Evolutionary conservation across 2,888 invertebrate genomes (phyloP), one percentile per base, ranked within the genome.

Genomic region (Gryllus longicercus): DNA sequence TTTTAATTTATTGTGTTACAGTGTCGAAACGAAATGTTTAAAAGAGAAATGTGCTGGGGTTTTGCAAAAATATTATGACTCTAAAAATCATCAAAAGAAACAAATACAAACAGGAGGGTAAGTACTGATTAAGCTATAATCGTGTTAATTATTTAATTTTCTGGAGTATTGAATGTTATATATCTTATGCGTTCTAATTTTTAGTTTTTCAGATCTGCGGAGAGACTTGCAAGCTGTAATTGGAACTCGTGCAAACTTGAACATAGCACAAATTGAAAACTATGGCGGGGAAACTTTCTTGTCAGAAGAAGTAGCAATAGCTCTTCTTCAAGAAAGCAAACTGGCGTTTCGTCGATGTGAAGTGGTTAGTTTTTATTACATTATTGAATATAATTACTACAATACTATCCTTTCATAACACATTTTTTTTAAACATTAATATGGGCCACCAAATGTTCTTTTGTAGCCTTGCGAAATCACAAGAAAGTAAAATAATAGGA

Each of bases 251-350:
- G 94, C 96, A 0, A 97, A 97, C 86, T 95, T 97, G 81, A 97
- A 97, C 86, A 96, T 97, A 82, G 96, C 95, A 0, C 95, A 95
- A 86, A 96, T 97, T 76, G 98, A 98, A 87, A 96, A 97, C 87
- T 98, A 96, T 85, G 98, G 97, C 2, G 98, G 97, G 0, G 98
- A 99, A 88, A 99, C 97, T 0, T 97, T 98, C 86, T 90, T 99
- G 0, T 97, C 97, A 1, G 98, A 98, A 87, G 96, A 97, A 86
- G 90, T 98, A 4, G 97, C 97, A 0, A 95, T 97, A 83, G 95
- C 93, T 84, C 91, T 99, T 85, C 88, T 99, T 75, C 96, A 95
- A 86, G 95, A 97, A 85, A 94, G 96, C 1, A 96, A 96, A 87
- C 92, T 94, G 74, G 96, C 98, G 0, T 95, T 98, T 84, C 92